Conservation (phyloP, 2,113 vertebrate species). For the Tychaedon coryphoeus region DNA sequence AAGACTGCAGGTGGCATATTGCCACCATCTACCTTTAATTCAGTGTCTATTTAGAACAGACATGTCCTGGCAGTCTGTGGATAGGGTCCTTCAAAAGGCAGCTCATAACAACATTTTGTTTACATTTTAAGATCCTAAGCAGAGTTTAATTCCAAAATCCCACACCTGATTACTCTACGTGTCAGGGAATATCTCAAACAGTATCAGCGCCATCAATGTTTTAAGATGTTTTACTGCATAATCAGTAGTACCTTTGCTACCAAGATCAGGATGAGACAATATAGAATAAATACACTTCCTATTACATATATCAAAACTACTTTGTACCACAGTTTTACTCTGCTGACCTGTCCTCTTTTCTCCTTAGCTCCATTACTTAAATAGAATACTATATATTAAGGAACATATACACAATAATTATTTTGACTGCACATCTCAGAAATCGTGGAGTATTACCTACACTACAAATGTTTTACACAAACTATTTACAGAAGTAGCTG, state of each 20-base stretch:
- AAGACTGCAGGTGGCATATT: background rate
- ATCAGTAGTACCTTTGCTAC: background rate
- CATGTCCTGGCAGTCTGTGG: background rate
- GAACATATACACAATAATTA: background rate
- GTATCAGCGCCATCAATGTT: background rate
- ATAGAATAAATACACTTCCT: background rate
- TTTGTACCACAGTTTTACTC: background rate
- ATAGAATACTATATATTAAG: background rate
- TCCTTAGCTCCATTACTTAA: background rate
- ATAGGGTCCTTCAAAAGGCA: background rate
- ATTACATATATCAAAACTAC: background rate
- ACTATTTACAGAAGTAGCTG: background rate
- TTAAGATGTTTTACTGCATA: background rate
- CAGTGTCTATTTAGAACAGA: rapidly evolving
- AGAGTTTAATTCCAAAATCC: background rate
- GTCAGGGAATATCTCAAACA: background rate
- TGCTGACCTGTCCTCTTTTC: background rate
- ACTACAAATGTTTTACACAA: background rate
- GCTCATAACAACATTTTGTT: background rate
- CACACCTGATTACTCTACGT: rapidly evolving
- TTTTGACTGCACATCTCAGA: background rate
- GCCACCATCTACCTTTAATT: background rate
- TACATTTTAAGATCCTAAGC: background rate
- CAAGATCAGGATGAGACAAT: background rate
- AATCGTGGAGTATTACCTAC: background rate